Percentiles rank a stretch among this genome's conserved stretches.
phyloP scores from a whole-genome alignment of 2,888 invertebrate genomes.

The Xanthia togata region DNA sequence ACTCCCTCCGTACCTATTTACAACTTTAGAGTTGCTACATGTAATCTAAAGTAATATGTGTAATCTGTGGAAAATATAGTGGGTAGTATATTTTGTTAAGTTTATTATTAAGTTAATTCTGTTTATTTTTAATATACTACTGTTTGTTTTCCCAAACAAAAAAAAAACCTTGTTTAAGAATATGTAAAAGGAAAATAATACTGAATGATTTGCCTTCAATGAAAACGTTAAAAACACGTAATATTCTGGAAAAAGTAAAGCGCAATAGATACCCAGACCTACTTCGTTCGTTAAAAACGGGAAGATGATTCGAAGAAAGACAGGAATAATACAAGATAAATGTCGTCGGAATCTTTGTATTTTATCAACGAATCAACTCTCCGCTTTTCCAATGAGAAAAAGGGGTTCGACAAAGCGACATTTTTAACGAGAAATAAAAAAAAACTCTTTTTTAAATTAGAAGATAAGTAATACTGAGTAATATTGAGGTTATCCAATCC shows the following conservation, averaged over 20 bases:
- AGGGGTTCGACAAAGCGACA: constrained; percentile 75
- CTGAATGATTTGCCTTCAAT: constrained; percentile 1
- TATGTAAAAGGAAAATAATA: constrained; percentile 12
- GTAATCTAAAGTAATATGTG: no score
- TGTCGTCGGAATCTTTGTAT: constrained; percentile 74
- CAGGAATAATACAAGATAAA: constrained; percentile 75
- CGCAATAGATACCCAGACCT: constrained; percentile 54
- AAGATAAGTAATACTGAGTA: constrained; percentile 76
- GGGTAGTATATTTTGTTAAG: no score
- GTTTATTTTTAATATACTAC: no score
- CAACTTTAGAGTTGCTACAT: not conserved
- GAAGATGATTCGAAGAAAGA: constrained; percentile 71
- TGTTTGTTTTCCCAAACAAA: no score
- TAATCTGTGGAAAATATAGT: no score
- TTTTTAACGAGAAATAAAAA: constrained; percentile 74
- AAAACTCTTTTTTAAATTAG: constrained; percentile 73
- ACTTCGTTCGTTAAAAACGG: constrained; percentile 65
- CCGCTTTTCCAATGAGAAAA: constrained; percentile 74
- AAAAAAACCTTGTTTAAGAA: not conserved
- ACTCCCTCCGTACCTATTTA: not conserved
- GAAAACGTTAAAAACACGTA: constrained; percentile 18
- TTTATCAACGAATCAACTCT: constrained; percentile 80
- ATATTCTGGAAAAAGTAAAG: constrained; percentile 28
- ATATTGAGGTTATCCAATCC: constrained; percentile 81
- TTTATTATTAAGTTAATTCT: no score